Conservation (phyloP, 2,113 vertebrate genomes). For the Strigops habroptila region DNA sequence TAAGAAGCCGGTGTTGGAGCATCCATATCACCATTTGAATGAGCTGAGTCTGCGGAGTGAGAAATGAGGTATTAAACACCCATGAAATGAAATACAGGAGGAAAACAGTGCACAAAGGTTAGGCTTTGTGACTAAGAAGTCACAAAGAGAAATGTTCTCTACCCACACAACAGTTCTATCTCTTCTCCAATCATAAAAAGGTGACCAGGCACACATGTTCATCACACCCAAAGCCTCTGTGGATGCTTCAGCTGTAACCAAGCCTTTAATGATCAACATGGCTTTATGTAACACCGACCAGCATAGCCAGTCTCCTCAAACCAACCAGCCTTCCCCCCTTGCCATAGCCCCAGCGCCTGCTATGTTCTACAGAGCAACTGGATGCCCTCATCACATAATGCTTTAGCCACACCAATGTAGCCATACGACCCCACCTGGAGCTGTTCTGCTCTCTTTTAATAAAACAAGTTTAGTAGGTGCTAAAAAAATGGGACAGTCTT, state of each 20-base stretch:
- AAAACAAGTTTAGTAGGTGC: neutral
- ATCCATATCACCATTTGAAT: constrained; percentile 99
- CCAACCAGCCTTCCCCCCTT: neutral
- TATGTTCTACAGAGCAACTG: neutral
- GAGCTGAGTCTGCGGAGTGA: constrained; percentile 85
- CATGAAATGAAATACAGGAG: neutral
- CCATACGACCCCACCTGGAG: neutral
- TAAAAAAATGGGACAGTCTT: neutral
- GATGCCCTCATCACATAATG: neutral
- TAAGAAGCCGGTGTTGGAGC: constrained; percentile 90
- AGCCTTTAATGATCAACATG: neutral
- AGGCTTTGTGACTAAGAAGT: neutral
- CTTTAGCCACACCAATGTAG: neutral
- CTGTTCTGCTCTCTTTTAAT: neutral
- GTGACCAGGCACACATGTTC: neutral
- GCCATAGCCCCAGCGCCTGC: neutral
- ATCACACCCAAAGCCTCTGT: neutral
- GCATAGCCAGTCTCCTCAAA: neutral
- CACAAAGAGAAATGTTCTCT: neutral
- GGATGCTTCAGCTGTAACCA: neutral
- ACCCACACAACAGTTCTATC: neutral
- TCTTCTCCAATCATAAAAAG: neutral
- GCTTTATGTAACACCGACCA: neutral
- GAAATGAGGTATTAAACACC: neutral
- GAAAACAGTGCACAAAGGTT: neutral